Percentiles rank a stretch among this genome's conserved stretches.
phyloP scores from a whole-genome alignment of 2,888 invertebrate genomes.

The Electrophaes corylata region DNA sequence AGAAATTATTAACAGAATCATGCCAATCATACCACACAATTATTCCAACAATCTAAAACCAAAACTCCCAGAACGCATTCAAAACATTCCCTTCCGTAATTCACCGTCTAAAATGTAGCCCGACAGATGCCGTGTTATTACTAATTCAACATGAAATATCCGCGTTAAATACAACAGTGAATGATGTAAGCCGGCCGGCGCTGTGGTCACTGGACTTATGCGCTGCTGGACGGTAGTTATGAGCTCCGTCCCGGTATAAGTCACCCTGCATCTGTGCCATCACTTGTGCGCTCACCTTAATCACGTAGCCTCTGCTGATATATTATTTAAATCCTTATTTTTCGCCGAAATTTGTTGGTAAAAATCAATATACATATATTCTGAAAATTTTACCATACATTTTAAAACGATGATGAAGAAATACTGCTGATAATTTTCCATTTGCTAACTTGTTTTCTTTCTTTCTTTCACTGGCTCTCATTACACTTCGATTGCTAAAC shows the following conservation, averaged over 20 bases:
- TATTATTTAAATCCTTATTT: slow-evolving; percentile 23
- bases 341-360: neutral
- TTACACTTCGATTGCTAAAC: no score
- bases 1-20: neutral
- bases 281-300: slow-evolving; percentile 59
- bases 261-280: slow-evolving; percentile 70
- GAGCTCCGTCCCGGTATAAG: slow-evolving; percentile 66
- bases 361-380: neutral
- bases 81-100: slow-evolving; percentile 40
- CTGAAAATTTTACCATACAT: neutral
- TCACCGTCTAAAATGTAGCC: slow-evolving; percentile 41
- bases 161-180: slow-evolving; percentile 58
- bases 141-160: slow-evolving; percentile 48
- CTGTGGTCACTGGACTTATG: slow-evolving; percentile 77
- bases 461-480: no score
- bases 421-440: no score
- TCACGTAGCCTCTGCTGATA: slow-evolving; percentile 39
- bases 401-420: neutral
- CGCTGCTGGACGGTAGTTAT: slow-evolving; percentile 73
- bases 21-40: slow-evolving; percentile 4
- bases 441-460: no score
- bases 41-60: slow-evolving; percentile 32
- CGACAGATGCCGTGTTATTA: slow-evolving; percentile 42
- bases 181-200: slow-evolving; percentile 57
- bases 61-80: slow-evolving; percentile 36